Conservation (phyloP, 2,797 vertebrate genomes). For the Propithecus deckenii region DNA sequence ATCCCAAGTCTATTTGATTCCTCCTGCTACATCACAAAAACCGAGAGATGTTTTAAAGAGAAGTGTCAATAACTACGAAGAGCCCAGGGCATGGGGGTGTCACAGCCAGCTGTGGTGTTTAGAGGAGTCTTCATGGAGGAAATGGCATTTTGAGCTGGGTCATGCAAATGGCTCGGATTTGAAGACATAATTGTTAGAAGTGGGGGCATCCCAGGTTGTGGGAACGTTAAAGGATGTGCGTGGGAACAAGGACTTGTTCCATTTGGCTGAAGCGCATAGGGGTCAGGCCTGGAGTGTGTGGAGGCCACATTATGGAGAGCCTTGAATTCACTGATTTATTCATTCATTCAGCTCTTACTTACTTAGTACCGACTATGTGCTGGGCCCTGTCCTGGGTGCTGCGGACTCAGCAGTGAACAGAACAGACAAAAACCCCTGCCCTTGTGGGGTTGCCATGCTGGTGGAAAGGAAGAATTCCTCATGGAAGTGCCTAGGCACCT, state of each 20-base stretch:
- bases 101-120: not conserved
- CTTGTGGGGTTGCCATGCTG: not conserved
- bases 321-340: not conserved
- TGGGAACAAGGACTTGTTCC: not conserved
- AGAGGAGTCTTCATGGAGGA: not conserved
- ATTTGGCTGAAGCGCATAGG: not conserved
- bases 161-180: constrained; percentile 11
- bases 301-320: not conserved
- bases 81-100: not conserved
- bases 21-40: constrained; percentile 13
- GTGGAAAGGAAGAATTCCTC: not conserved
- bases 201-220: not conserved
- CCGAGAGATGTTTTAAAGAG: not conserved
- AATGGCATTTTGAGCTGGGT: not conserved
- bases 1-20: not conserved
- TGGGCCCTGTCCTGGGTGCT: not conserved
- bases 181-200: not conserved
- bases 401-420: not conserved
- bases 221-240: not conserved
- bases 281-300: not conserved
- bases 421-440: not conserved
- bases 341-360: not conserved
- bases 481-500: not conserved
- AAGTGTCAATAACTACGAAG: not conserved
- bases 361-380: not conserved